phyloP scores from a whole-genome alignment of 1,140 invertebrate species.

The Bombus difficillimus region DNA sequence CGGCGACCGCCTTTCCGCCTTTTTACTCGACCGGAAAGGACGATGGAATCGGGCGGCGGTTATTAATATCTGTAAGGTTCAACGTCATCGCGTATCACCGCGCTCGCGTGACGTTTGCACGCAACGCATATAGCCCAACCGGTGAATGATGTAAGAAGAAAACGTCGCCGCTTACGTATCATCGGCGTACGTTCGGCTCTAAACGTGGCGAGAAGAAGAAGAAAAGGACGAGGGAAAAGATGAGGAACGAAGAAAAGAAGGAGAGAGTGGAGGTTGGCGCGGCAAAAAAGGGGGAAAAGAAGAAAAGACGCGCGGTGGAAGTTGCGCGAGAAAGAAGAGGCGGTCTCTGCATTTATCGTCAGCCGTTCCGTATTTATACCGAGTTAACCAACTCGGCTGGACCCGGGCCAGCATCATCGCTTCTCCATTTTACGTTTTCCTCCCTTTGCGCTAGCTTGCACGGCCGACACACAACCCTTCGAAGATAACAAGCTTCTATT shows the following conservation, averaged over 20 bases:
- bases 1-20: background rate
- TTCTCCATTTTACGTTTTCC: slow-evolving; percentile 32
- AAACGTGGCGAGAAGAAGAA: slow-evolving; percentile 1
- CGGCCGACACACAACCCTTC: background rate
- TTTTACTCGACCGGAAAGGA: slow-evolving; percentile 18
- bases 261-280: background rate
- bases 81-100: slow-evolving; percentile 49
- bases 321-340: slow-evolving; percentile 23
- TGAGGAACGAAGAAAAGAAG: slow-evolving; percentile 11
- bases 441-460: background rate
- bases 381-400: slow-evolving; percentile 54
- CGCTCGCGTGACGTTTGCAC: slow-evolving; percentile 40
- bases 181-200: background rate
- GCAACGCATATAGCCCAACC: slow-evolving; percentile 21
- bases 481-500: background rate
- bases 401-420: slow-evolving; percentile 56
- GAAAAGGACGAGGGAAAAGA: background rate
- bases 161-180: slow-evolving; percentile 16
- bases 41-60: slow-evolving; percentile 20
- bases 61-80: slow-evolving; percentile 59
- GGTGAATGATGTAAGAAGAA: slow-evolving; percentile 54
- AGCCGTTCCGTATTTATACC: slow-evolving; percentile 65
- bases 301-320: background rate
- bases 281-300: background rate
- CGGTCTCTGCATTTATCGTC: slow-evolving; percentile 59